phyloP scores from a whole-genome alignment of 2,888 invertebrate genomes.

The Hirtodrosophila confusa region DNA sequence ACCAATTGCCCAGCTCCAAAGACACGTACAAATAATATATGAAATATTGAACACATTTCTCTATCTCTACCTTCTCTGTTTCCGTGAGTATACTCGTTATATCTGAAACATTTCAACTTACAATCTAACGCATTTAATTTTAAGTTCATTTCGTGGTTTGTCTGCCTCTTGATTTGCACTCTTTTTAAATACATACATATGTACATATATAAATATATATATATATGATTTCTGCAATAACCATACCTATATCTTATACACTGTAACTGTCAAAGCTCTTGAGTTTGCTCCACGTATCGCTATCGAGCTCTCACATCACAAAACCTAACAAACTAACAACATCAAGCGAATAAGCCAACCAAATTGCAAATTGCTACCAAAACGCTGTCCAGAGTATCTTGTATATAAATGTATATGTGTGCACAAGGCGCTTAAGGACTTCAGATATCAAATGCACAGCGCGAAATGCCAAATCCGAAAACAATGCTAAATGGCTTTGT shows the following conservation, averaged over 20 bases:
- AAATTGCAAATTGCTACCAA: neutral
- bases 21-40: constrained; percentile 21
- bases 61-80: constrained; percentile 1
- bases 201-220: constrained; percentile 4
- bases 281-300: constrained; percentile 82
- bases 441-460: constrained; percentile 29
- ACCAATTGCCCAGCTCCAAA: constrained; percentile 10
- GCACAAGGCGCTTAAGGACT: constrained; percentile 13
- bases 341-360: constrained; percentile 5
- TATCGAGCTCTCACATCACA: constrained; percentile 69
- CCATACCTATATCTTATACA: constrained; percentile 65
- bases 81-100: constrained; percentile 10
- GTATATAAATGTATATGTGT: constrained; percentile 14
- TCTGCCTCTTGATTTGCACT: constrained; percentile 53
- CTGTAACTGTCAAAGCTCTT: constrained; percentile 79
- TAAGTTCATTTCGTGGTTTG: constrained; percentile 47
- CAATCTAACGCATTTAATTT: constrained; percentile 36
- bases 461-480: constrained; percentile 53
- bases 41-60: constrained; percentile 41
- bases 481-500: constrained; percentile 61
- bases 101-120: constrained; percentile 27
- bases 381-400: constrained; percentile 41
- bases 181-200: constrained; percentile 13
- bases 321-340: constrained; percentile 21
- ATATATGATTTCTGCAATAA: constrained; percentile 42